A percentile compares a stretch with the other conserved stretches of the same genome.
Conservation (phyloP, 2,888 invertebrate genomes). For the Chrysodeixis includens region DNA sequence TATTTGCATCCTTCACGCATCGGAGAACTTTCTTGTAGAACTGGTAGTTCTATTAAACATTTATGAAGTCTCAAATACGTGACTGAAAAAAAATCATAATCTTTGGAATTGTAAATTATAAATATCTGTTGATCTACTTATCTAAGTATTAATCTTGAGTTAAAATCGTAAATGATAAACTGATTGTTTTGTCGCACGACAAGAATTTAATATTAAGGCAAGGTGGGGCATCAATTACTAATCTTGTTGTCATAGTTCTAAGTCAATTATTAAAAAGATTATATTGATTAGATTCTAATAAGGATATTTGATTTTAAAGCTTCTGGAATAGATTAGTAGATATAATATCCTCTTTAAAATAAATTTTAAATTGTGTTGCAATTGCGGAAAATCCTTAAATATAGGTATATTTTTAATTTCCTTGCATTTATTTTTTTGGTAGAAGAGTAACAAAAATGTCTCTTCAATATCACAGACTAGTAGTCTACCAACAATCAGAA, state of each 20-base stretch:
- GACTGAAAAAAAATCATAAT: not conserved
- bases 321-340: not conserved
- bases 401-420: no score
- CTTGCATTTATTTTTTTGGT: no score
- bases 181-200: not conserved
- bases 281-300: not conserved
- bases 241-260: not conserved
- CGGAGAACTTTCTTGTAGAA: conserved; percentile 9
- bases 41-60: conserved; percentile 14
- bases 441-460: no score
- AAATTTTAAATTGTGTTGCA: no score
- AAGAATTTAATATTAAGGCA: not conserved
- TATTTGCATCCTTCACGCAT: not conserved
- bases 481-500: no score
- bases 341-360: no score
- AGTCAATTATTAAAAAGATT: not conserved
- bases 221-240: no score
- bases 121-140: not conserved
- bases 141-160: not conserved
- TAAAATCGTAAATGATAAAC: not conserved
- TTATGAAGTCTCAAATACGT: not conserved
- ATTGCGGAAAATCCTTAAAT: no score
- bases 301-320: not conserved
- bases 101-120: not conserved
- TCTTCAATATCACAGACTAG: no score